Conservation (phyloP, 2,797 vertebrate genomes). For the Pseudochromis fuscus region DNA sequence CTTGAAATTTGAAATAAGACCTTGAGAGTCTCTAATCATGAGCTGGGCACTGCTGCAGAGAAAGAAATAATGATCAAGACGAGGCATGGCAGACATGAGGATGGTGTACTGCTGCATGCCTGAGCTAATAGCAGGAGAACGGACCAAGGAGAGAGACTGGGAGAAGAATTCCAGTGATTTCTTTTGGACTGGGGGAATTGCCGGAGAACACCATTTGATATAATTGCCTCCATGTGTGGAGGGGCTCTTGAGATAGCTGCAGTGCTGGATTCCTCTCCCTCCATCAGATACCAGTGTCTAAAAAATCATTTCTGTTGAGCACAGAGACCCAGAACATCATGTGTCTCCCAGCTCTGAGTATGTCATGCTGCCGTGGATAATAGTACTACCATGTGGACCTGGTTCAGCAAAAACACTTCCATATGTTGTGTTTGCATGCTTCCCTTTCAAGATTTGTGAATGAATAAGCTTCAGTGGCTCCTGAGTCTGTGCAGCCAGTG, state of each 20-base stretch:
- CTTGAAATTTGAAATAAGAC: constrained; percentile 55
- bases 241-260: constrained; percentile 63
- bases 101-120: constrained; percentile 33
- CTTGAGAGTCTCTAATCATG: constrained; percentile 58
- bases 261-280: constrained; percentile 53
- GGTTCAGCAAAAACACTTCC: constrained; percentile 80
- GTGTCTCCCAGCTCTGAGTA: constrained; percentile 56
- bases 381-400: constrained; percentile 77
- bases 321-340: constrained; percentile 46
- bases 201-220: constrained; percentile 74
- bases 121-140: constrained; percentile 40
- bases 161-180: constrained; percentile 74
- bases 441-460: constrained; percentile 83
- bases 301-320: constrained; percentile 66
- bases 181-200: constrained; percentile 68
- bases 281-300: constrained; percentile 69
- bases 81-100: constrained; percentile 40
- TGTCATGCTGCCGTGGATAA: constrained; percentile 69
- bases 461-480: constrained; percentile 74
- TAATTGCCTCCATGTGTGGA: constrained; percentile 82
- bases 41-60: constrained; percentile 51
- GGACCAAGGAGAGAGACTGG: constrained; percentile 39
- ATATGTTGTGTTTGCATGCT: constrained; percentile 73
- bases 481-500: constrained; percentile 44
- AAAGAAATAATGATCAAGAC: constrained; percentile 67